Evolutionary conservation across 1,140 invertebrate species (phyloP), one percentile per base, ranked within the genome.

Genomic region (Lordiphosa collinella): DNA sequence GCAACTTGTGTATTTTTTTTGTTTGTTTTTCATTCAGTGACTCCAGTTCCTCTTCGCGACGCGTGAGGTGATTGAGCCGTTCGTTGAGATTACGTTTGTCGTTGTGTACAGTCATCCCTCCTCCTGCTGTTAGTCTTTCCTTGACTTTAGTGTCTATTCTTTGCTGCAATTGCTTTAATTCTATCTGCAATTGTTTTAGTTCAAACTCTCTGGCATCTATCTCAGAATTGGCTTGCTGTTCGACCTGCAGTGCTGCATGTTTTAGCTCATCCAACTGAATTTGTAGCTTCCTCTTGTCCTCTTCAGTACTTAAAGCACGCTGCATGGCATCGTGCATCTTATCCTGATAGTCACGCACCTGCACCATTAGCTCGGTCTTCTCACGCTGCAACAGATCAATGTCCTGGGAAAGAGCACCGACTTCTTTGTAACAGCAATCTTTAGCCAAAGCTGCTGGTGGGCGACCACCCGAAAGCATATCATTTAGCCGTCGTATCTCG

Each of bases 301-400:
- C 91, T 3, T 92, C 92, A 35, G 93, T 86, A 60, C 90, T 90
- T 44, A 93, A 72, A 1, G 92, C 92, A 63, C 92, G 87, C 50
- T 91, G 88, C 92, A 93, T 93, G 3, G 92, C 93, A 53, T 94
- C 92, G 56, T 93, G 92, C 86, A 93, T 92, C 59, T 92, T 92
- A 36, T 90, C 87, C 38, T 93, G 73, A 37, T 91, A 90, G 32
- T 93, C 92, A 88, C 90, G 91, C 7, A 93, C 67, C 61, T 92
- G 90, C 11, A 84, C 69, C 62, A 92, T 91, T 2, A 92, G 64
- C 46, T 92, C 90, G 1, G 71, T 70, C 62, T 92, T 93, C 4
- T 90, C 89, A 36, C 90, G 89, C 58, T 92, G 90, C 36, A 93
- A 66, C 4, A 88, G 58, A 54, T 88, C 89, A 8, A 92, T 79